Conservation (phyloP, 2,888 invertebrate species). For the Dichetophora obliterata region DNA sequence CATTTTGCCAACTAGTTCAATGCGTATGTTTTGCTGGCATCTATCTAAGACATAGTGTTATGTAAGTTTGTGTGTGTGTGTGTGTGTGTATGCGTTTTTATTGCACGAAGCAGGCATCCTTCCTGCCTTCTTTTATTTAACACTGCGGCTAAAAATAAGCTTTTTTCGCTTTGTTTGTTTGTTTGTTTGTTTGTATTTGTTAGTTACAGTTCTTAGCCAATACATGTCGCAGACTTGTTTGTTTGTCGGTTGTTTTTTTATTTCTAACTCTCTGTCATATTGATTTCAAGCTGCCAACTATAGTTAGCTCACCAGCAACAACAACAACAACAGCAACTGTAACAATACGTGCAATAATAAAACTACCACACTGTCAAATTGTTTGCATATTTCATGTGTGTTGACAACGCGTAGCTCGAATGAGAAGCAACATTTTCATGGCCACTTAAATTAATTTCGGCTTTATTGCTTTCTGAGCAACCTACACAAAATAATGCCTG, state of each 20-base stretch:
- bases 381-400: background rate
- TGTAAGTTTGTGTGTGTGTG: slow-evolving; percentile 11
- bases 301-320: background rate
- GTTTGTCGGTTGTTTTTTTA: background rate
- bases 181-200: background rate
- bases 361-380: slow-evolving; percentile 2
- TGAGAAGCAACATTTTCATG: background rate
- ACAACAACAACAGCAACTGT: background rate
- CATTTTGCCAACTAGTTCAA: slow-evolving; percentile 49
- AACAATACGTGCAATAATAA: background rate
- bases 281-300: slow-evolving; percentile 32
- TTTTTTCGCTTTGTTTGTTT: background rate
- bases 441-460: slow-evolving; percentile 9
- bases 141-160: background rate
- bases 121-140: background rate
- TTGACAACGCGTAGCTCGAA: background rate
- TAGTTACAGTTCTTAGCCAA: background rate
- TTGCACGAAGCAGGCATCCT: background rate
- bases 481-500: too few relatives aligned
- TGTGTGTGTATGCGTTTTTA: background rate
- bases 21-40: slow-evolving; percentile 9
- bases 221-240: background rate
- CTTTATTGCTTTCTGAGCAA: slow-evolving; percentile 6
- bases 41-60: background rate
- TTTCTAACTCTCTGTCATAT: slow-evolving; percentile 2